Evolutionary conservation across 1,140 invertebrate species (phyloP), one percentile per base, ranked within the genome.

Genomic region (Euwallacea similis): DNA sequence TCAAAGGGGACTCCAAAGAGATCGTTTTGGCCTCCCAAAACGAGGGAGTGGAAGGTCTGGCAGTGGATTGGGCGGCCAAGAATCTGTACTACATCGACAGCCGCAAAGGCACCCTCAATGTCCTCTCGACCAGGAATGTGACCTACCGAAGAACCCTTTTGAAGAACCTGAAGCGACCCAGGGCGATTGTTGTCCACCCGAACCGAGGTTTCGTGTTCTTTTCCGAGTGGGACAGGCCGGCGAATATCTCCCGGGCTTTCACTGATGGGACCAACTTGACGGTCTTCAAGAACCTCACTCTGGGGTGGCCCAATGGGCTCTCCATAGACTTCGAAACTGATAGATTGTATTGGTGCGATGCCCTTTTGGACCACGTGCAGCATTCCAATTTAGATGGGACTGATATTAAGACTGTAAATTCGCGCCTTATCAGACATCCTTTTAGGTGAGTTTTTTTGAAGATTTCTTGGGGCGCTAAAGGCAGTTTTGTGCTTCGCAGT

Each of bases 41-140:
- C 78, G 96, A 98, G 84, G 95, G 95, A 0, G 96, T 99, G 0
- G 97, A 99, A 85, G 97, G 96, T 6, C 84, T 99, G 46, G 95
- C 96, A 0, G 92, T 98, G 0, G 98, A 99, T 80, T 99, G 97
- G 97, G 93, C 93, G 0, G 92, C 96, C 0, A 97, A 98, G 79
- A 98, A 98, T 81, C 85, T 99, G 0, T 99, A 98, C 82, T 99
- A 98, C 82, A 98, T 99, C 58, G 97, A 99, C 79, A 98, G 95
- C 7, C 87, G 95, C 8, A 96, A 97, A 83, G 96, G 96, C 73
- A 97, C 96, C 0, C 82, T 99, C 0, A 98, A 98, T 77, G 97
- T 98, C 0, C 83, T 99, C 0, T 95, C 91, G 21, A 95, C 93
- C 0, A 85, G 89, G 16, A 95, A 96, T 74, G 88, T 94, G 0